Evolutionary conservation across 2,797 vertebrate species (phyloP), one percentile per base, ranked within the genome.

Genomic region (Ctenosaura bakeri): DNA sequence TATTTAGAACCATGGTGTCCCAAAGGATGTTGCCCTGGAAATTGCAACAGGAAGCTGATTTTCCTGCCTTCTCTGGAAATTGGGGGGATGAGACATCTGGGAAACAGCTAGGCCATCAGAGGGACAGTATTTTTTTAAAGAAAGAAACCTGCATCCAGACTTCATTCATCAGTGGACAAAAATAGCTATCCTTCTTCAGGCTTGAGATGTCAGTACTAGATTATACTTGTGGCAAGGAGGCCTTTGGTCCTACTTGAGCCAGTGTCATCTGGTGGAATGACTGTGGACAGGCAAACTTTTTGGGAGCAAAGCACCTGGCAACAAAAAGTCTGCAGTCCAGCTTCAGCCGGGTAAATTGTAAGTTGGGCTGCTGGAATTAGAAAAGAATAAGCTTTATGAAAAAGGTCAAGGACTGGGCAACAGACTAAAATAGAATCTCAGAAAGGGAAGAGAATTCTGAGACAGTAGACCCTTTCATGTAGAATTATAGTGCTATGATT

Each of bases 21-120:
- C 79, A 74, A 90, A 90, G 77, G 84, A 86, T 82, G n/a, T 66
- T 64, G 64, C 24, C 22, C 54, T 90, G 89, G 85, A 83, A 83
- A 69, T 56, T 69, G 79, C 79, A 62, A 64, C 84, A 90, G 89
- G 89, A 90, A 87, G 16, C 85, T 46, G 46, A 38, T 56, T 90
- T 90, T 86, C 89, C 79, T 83, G 79, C 18, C 56, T 22, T 24
- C n/a, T 29, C 46, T 83, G 69, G 59, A 84, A 83, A 74, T 24
- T 50, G 84, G 78, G 84, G 54, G 59, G 66, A 82, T 83, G 59
- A 87, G 85, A 52, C 85, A 54, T 87, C 89, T 81, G 54, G 89
- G 85, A 90, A 90, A 90, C 89, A 90, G 85, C 78, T 90, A 85
- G 79, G 35, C 35, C 71, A 90, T 86, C 32, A 86, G 32, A 83